A percentile compares a stretch with the other conserved stretches of the same genome.
Evolutionary conservation across 2,797 vertebrate species (phyloP).

Genomic region (Danio jaintianensis): DNA sequence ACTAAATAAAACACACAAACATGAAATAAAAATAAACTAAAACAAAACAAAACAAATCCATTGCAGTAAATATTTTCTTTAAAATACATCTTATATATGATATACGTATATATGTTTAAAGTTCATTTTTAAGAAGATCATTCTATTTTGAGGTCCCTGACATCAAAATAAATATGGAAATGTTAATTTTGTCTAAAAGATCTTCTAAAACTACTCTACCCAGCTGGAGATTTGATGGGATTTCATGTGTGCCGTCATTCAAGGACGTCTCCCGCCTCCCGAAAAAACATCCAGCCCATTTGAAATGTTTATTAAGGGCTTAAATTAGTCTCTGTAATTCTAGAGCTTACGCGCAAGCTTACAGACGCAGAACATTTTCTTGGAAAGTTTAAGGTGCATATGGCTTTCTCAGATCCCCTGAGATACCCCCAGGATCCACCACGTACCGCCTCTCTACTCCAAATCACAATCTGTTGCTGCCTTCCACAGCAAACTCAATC

Average conservation of each 20-base stretch:
- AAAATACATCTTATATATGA: neutral
- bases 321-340: slow-evolving; percentile 33
- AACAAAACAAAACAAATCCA: too few relatives aligned
- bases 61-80: neutral
- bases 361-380: slow-evolving; percentile 34
- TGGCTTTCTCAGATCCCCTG: slow-evolving; percentile 31
- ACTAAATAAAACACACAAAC: too few relatives aligned
- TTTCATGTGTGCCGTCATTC: neutral
- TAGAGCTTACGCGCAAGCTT: slow-evolving; percentile 18
- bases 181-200: neutral
- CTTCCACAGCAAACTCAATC: slow-evolving; percentile 48
- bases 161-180: neutral
- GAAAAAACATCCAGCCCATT: slow-evolving; percentile 24
- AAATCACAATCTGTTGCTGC: slow-evolving; percentile 56
- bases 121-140: neutral
- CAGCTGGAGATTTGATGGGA: slow-evolving; percentile 21
- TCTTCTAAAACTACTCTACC: neutral
- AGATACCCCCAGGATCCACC: slow-evolving; percentile 10
- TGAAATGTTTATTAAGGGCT: slow-evolving; percentile 31
- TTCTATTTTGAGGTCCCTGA: neutral
- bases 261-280: neutral
- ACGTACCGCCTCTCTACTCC: slow-evolving; percentile 31
- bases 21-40: too few relatives aligned
- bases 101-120: neutral
- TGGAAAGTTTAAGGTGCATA: slow-evolving; percentile 38